These are phyloP conservation scores for Festucalex cinctus DNA, from an alignment of 2,113 vertebrate genomes.

Conservation along the genomic window DNA sequence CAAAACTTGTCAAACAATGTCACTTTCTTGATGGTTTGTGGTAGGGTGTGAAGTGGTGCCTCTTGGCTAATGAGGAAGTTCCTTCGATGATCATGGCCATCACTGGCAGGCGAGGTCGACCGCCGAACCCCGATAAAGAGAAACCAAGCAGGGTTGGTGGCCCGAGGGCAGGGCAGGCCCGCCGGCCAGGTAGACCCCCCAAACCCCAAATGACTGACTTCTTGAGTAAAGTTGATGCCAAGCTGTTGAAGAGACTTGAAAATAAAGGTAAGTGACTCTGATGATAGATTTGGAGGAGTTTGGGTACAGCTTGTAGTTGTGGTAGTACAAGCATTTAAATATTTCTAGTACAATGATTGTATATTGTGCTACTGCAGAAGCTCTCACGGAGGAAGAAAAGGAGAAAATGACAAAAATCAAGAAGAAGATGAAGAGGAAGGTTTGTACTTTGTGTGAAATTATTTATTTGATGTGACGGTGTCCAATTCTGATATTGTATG, in stretches of 20 bases:
- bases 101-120: constrained; percentile 90
- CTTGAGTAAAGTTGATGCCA: constrained; percentile 84
- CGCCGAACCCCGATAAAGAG: constrained; percentile 88
- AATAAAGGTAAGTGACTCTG: constrained; percentile 78
- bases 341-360: background rate
- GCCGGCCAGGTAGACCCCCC: constrained; percentile 84
- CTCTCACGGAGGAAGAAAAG: constrained; percentile 88
- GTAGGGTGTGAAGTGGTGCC: constrained; percentile 86
- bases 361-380: constrained; percentile 66
- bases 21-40: constrained; percentile 2
- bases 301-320: background rate
- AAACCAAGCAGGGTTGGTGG: constrained; percentile 65
- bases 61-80: constrained; percentile 87
- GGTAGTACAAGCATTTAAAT: background rate
- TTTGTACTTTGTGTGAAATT: constrained; percentile 23
- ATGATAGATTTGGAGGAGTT: background rate
- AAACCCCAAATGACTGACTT: constrained; percentile 84
- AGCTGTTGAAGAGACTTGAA: constrained; percentile 82
- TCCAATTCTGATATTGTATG: constrained; percentile 15
- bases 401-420: constrained; percentile 87
- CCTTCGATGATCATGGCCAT: constrained; percentile 95
- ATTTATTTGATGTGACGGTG: background rate
- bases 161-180: constrained; percentile 64
- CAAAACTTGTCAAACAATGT: background rate
- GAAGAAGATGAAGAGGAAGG: constrained; percentile 93